Percentiles rank a stretch among this genome's conserved stretches.
phyloP scores from a whole-genome alignment of 2,797 vertebrate genomes.

The Pseudochromis fuscus region DNA sequence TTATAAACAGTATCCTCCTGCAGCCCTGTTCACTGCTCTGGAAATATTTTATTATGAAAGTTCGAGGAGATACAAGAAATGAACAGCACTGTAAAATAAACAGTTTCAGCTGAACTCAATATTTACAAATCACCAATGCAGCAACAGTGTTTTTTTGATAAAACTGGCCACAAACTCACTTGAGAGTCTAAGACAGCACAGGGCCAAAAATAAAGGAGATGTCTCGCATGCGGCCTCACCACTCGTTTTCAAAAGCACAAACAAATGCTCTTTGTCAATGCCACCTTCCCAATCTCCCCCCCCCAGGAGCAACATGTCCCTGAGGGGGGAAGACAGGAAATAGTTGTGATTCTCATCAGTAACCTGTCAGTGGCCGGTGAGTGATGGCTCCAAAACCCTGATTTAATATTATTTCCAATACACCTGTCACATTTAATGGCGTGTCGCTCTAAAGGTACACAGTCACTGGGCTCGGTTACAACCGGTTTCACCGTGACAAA shows the following conservation, averaged over 20 bases:
- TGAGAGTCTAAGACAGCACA: slow-evolving; percentile 58
- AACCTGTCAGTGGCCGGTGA: slow-evolving; percentile 76
- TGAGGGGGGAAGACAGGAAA: slow-evolving; percentile 62
- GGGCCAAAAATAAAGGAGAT: slow-evolving; percentile 43
- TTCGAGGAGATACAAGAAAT: slow-evolving; percentile 53
- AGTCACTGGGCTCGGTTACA: slow-evolving; percentile 50
- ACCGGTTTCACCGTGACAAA: slow-evolving; percentile 53
- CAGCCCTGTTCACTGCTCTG: too few relatives aligned
- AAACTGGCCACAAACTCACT: slow-evolving; percentile 48
- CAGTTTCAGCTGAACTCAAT: slow-evolving; percentile 69
- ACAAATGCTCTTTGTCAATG: slow-evolving; percentile 62
- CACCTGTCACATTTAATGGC: slow-evolving; percentile 73
- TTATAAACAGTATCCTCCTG: too few relatives aligned
- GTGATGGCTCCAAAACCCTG: slow-evolving; percentile 61
- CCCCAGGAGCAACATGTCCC: slow-evolving; percentile 52
- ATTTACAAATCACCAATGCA: slow-evolving; percentile 49
- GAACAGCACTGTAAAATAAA: slow-evolving; percentile 71
- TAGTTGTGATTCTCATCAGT: slow-evolving; percentile 79
- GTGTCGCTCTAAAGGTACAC: slow-evolving; percentile 56
- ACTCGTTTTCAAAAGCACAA: slow-evolving; percentile 53
- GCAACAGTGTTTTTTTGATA: slow-evolving; percentile 57
- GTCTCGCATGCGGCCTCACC: slow-evolving; percentile 33
- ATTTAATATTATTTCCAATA: slow-evolving; percentile 75
- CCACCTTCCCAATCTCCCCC: slow-evolving; percentile 49
- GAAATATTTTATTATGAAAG: slow-evolving; percentile 27